Percentiles rank a stretch among this genome's conserved stretches.
phyloP scores from a whole-genome alignment of 2,888 invertebrate genomes.

The Apamea sordens region DNA sequence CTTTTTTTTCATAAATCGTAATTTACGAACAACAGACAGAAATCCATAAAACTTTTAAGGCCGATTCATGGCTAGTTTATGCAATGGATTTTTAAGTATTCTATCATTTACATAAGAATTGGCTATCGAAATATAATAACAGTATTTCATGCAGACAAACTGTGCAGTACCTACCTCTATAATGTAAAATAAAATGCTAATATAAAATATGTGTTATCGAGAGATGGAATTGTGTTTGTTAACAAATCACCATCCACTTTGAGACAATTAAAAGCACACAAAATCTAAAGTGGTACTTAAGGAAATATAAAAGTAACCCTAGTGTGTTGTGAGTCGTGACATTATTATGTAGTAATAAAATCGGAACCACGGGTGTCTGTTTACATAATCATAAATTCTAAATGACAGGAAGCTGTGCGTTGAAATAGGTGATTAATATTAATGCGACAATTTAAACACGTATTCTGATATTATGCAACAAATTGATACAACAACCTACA shows the following conservation, averaged over 20 bases:
- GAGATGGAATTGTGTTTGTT: constrained; percentile 2
- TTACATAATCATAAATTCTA: constrained; percentile 14
- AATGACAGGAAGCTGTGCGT: constrained; percentile 10
- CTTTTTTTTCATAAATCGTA: not conserved
- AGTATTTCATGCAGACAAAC: constrained; percentile 34
- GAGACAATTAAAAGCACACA: constrained; percentile 15
- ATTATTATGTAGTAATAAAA: constrained; percentile 40
- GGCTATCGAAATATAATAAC: constrained; percentile 51
- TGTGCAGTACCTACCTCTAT: constrained; percentile 10
- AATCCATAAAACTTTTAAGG: constrained; percentile 47
- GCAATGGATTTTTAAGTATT: constrained; percentile 45
- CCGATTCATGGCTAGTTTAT: constrained; percentile 33
- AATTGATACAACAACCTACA: not conserved
- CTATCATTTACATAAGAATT: constrained; percentile 61
- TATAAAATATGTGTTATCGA: not conserved
- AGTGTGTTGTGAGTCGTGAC: constrained; percentile 5
- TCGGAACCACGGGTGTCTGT: constrained; percentile 6
- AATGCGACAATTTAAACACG: not conserved
- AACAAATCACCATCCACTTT: not conserved
- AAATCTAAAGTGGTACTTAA: constrained; percentile 20
- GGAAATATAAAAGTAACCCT: constrained; percentile 24
- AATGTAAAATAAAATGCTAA: constrained; percentile 1
- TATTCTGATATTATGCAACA: not conserved
- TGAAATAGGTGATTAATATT: not conserved
- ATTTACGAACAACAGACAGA: constrained; percentile 18